These are phyloP conservation scores for Solea solea DNA, from an alignment of 2,113 vertebrate genomes.

Conservation along the genomic window DNA sequence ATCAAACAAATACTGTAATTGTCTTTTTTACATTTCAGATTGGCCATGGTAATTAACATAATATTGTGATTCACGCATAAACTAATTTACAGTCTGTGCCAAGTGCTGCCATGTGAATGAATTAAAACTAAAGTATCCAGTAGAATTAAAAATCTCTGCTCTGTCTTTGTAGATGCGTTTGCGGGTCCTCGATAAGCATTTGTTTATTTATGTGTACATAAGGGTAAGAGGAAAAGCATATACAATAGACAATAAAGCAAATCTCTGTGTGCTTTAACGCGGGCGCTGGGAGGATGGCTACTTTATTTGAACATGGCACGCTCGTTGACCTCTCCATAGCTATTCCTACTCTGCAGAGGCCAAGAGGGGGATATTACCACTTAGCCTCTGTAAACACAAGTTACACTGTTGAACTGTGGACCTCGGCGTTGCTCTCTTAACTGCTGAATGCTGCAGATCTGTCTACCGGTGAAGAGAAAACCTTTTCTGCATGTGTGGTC, in stretches of 20 bases:
- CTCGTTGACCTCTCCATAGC: slow-evolving; percentile 70
- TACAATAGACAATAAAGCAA: slow-evolving; percentile 8
- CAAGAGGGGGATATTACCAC: slow-evolving; percentile 68
- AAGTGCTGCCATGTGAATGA: slow-evolving; percentile 41
- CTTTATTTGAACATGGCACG: slow-evolving; percentile 67
- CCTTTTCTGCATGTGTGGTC: slow-evolving; percentile 47
- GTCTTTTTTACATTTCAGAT: slow-evolving; percentile 31
- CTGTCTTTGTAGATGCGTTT: slow-evolving; percentile 27
- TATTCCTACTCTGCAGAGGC: slow-evolving; percentile 57
- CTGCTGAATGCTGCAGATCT: slow-evolving; percentile 33
- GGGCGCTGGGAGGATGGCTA: slow-evolving; percentile 21
- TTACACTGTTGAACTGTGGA: slow-evolving; percentile 69
- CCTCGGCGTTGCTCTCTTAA: slow-evolving; percentile 39
- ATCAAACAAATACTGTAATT: slow-evolving; percentile 6
- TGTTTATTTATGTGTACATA: slow-evolving; percentile 14
- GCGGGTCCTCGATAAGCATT: slow-evolving; percentile 5
- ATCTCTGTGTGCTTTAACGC: slow-evolving; percentile 19
- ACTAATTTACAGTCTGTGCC: slow-evolving; percentile 36
- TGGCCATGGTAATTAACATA: slow-evolving; percentile 14
- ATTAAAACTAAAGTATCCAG: slow-evolving; percentile 12
- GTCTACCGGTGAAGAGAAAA: slow-evolving; percentile 27
- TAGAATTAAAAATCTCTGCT: slow-evolving; percentile 32
- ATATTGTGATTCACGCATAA: slow-evolving; percentile 22
- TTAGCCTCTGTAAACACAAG: slow-evolving; percentile 76
- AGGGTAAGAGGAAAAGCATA: slow-evolving; percentile 14